Base-by-base conservation (phyloP, 2,113 vertebrate genomes). In the Malurus melanocephalus region DNA sequence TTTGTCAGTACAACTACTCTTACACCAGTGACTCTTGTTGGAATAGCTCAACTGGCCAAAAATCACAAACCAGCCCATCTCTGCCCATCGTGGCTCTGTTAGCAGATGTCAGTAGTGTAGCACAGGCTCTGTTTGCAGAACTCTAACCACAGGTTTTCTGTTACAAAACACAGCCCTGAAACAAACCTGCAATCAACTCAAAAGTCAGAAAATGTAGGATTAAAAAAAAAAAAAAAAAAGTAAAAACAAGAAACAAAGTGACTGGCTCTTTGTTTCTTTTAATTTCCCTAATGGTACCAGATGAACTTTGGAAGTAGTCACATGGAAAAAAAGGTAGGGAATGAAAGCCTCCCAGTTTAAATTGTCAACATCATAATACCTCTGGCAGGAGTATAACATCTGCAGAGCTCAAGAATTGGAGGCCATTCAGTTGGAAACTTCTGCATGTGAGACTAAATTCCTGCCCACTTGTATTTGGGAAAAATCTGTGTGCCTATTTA, bases 1-100 rank as follows among this genome's bases (percentile, higher is more conserved):
- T 90, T 72, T 90, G 90, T 90, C 62, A 68, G 92, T 84, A 81
- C 74, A 93, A 88, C 77, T 88, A 1, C 49, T 84, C 80, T 84
- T 84, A 79, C 88, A 78, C 66, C 30, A 67, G 57, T 23, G 80
- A 11, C 86, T 86, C 78, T 68, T 45, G n/a, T 15, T 78, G 90
- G 88, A 86, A 75, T 2, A 42, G 49, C 43, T 53, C 26, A 16
- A 8, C 13, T 48, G 49, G 88, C 88, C 92, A 86, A 88, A 84
- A 87, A 75, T 46, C 80, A 75, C 80, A 86, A 86, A 74, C 5
- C 61, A 93, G 80, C 73, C 79, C 80, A 88, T 80, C 74, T 68
- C 65, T 86, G 83, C 61, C 90, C 73, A 28, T 72, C 67, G 1
- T 1, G 23, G 61, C 85, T 51, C 93, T 77, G 60, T 40, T 71